These are phyloP conservation scores for Entomyzon cyanotis DNA, from an alignment of 2,113 vertebrate species.

Conservation along the genomic window DNA sequence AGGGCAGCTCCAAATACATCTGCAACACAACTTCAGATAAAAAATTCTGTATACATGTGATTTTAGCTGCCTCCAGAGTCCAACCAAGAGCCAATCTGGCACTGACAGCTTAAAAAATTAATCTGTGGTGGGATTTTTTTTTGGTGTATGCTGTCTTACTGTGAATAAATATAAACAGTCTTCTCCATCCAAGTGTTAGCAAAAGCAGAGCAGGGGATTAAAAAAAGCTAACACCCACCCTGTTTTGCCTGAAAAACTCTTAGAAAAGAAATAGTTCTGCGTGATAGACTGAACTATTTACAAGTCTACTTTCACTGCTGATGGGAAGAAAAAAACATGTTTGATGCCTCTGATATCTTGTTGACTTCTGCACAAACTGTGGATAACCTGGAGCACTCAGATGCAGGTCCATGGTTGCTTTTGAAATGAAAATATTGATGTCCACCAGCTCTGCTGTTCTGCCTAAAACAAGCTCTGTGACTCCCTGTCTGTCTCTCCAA, in stretches of 20 bases:
- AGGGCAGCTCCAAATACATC: not conserved
- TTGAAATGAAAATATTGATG: not conserved
- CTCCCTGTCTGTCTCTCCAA: not conserved
- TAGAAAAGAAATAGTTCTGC: not conserved
- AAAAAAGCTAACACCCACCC: not conserved
- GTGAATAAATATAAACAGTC: not conserved
- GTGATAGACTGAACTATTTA: not conserved
- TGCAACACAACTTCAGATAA: not conserved
- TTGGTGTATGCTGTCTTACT: not conserved
- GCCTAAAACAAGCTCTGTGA: not conserved
- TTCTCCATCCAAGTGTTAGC: not conserved
- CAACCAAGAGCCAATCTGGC: not conserved
- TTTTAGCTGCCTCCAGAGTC: not conserved
- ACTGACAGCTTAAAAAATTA: not conserved
- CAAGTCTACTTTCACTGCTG: not conserved
- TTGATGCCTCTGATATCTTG: not conserved
- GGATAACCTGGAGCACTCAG: not conserved
- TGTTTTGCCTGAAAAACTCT: not conserved
- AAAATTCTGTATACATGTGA: accelerated
- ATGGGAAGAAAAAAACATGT: not conserved
- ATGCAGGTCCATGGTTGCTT: not conserved
- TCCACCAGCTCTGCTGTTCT: not conserved
- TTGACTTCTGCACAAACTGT: not conserved
- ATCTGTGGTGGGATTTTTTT: not conserved
- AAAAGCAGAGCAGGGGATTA: not conserved